Base-by-base conservation (phyloP, 2,888 invertebrate genomes). In the Brachynemurus nebulosus region DNA sequence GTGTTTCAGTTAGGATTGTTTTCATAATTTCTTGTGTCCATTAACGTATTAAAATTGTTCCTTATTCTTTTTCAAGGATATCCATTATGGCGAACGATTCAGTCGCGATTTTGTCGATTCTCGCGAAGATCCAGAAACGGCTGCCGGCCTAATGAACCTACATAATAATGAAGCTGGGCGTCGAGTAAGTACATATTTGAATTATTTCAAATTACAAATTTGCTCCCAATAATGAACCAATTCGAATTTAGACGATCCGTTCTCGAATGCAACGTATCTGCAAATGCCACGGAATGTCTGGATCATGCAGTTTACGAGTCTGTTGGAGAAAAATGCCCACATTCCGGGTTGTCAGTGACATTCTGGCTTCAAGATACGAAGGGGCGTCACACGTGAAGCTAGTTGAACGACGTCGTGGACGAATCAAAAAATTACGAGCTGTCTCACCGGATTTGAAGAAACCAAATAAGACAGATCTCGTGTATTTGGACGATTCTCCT, bases 271-370 rank as follows among this genome's bases (percentile, higher is more conserved):
- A 88, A 59, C 74, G 86, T 34, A 79, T 86, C 16, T 92, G 92
- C 71, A 92, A 92, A 62, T 92, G 92, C 57, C 91, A 92, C 62
- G 91, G 92, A 18, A 89, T 92, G 71, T 90, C 90, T 1, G 91
- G 90, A 0, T 90, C 90, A 3, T 92, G 92, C 65, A 86, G 88
- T 34, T 79, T 89, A 51, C 74, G 86, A 39, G 88, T 91, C 6
- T 92, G 92, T 63, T 92, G 92, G 92, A 72, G 88, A 51, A 78
- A 83, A 47, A 68, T 92, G 55, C 81, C 85, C 4, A 71, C 79
- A 33, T 81, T 92, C 57, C 68, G 85, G 20, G 62, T 73, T 48
- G 82, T 91, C 4, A 90, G 88, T 0, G 80, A 84, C 48, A 78
- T 78, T 1, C 70, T 92, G 40, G 76, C 80, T 47, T 77, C 80